Evolutionary conservation across 2,888 invertebrate genomes (phyloP), one percentile per base, ranked within the genome.

Genomic region (Gastracanthus pulcherrimus): DNA sequence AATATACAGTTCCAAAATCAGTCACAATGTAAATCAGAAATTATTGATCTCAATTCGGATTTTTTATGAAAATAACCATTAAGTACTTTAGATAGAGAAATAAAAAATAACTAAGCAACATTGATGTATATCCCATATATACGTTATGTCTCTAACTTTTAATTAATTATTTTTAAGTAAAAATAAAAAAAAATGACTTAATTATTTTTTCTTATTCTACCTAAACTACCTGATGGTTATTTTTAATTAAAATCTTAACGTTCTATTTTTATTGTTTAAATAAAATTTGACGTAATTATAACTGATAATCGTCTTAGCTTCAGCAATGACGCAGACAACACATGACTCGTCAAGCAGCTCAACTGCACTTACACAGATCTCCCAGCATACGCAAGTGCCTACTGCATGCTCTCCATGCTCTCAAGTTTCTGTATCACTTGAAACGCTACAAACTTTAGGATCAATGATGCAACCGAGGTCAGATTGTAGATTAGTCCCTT

Each of bases 391-490:
- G 1, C 69, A 76, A 5, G 76, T 23, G 16, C 48, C 81, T 6
- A 80, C 86, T 51, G 75, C 84, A 45, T 83, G 86, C 31, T 81
- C 86, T 51, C 74, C 84, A 45, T 83, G 86, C 31, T 64, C 76
- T 13, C 84, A 82, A 41, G 81, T 31, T 23, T 78, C 86, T 16
- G 67, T 36, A 66, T 77, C 70, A 41, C 31, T 72, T 1, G 70
- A 76, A 70, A 66, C 77, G 29, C 19, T 80, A 19, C 84, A 83
- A 81, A 58, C 86, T 3, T 87, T 90, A 84, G 89, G 87, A 38
- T 84, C 90, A 9, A 86, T 90, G 51, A 89, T 91, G 87, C 90
- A 89, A 78, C 89, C 88, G 48, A 86, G 90, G 64, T 81, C 90
- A 0, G 90, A 90, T 79, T 91, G 91, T 67, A 87, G 91, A 83